These are phyloP conservation scores for Sebastes minor DNA, from an alignment of 2,797 vertebrate genomes.

Conservation along the genomic window DNA sequence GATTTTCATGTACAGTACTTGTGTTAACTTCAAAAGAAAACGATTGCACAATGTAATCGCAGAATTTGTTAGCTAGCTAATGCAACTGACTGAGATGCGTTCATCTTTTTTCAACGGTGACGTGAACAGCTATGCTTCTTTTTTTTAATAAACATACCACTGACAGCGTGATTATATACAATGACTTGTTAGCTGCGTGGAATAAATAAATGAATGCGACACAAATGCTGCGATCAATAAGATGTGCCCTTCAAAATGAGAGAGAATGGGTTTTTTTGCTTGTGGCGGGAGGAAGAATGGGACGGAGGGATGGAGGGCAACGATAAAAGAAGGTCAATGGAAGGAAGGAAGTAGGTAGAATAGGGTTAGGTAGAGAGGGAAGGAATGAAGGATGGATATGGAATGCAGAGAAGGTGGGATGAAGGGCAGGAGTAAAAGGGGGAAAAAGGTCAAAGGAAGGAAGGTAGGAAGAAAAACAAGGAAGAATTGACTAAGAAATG, in stretches of 20 bases:
- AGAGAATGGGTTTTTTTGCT: conserved; percentile 65
- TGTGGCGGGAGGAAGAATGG: conserved; percentile 44
- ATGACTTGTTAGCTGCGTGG: conserved; percentile 21
- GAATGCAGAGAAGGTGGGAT: conserved; percentile 7
- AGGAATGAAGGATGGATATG: conserved; percentile 17
- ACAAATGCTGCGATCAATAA: conserved; percentile 41
- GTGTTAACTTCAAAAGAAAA: conserved; percentile 33
- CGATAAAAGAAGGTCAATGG: conserved; percentile 26
- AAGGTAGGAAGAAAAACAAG: background rate
- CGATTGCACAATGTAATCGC: conserved; percentile 46
- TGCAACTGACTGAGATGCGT: conserved; percentile 39
- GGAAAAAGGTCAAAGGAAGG: background rate
- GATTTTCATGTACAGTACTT: conserved; percentile 61
- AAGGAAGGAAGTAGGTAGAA: conserved; percentile 21
- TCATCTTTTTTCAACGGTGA: conserved; percentile 47
- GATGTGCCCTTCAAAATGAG: conserved; percentile 65
- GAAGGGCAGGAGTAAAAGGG: conserved; percentile 1
- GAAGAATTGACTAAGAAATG: background rate
- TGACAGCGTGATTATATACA: conserved; percentile 36
- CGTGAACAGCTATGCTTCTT: conserved; percentile 34
- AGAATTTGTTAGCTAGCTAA: conserved; percentile 42
- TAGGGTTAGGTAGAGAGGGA: conserved; percentile 14
- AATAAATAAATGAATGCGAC: conserved; percentile 40
- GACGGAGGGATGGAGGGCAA: conserved; percentile 19
- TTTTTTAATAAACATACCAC: conserved; percentile 38